phyloP scores from a whole-genome alignment of 2,888 invertebrate genomes.

The Hydrotaea cyrtoneurina region DNA sequence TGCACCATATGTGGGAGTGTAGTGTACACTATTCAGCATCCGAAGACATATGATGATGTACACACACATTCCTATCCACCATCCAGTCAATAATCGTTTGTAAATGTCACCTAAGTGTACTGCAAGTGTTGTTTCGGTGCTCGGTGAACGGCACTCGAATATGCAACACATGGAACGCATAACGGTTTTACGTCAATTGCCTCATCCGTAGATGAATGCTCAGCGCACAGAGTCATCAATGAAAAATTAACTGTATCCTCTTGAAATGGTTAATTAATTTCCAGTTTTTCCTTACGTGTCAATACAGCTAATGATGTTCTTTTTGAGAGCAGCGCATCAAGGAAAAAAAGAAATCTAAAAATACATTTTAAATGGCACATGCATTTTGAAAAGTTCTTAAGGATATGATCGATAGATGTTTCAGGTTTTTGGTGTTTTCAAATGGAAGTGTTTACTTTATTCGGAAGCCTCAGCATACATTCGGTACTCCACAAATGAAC shows the following conservation, averaged over 20 bases:
- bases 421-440: too few species aligned
- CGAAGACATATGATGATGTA: neutral
- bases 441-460: too few species aligned
- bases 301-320: constrained; percentile 25
- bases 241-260: constrained; percentile 67
- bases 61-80: neutral
- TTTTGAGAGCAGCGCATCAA: neutral
- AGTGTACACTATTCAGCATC: neutral
- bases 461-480: too few species aligned
- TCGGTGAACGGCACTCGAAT: neutral
- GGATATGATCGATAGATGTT: too few species aligned
- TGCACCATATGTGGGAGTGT: neutral
- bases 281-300: constrained; percentile 22
- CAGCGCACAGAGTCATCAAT: constrained; percentile 47
- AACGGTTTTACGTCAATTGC: constrained; percentile 28
- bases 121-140: constrained; percentile 9
- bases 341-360: neutral
- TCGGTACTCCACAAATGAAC: too few species aligned
- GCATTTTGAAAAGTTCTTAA: neutral
- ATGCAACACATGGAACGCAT: constrained; percentile 8
- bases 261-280: constrained; percentile 64
- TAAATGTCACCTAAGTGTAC: constrained; percentile 60
- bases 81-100: constrained; percentile 63
- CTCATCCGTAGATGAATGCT: neutral
- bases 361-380: neutral